Evolutionary conservation across 2,113 vertebrate genomes (phyloP), one percentile per base, ranked within the genome.

Genomic region (Rhinopithecus roxellana): DNA sequence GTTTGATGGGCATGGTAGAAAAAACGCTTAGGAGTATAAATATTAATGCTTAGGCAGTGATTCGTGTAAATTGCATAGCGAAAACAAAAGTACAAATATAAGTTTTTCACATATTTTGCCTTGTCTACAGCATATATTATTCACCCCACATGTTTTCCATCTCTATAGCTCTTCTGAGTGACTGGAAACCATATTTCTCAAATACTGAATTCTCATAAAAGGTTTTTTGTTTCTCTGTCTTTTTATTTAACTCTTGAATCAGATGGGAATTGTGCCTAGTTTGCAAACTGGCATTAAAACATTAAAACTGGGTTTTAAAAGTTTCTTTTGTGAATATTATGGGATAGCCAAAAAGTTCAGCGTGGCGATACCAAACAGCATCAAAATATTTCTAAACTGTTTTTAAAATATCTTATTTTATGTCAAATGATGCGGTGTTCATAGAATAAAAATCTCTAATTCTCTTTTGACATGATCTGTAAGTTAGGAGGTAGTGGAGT

Each of bases 31-130:
- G 11, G 35, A 89, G 25, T 89, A 97, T 98, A 98, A 97, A 98
- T 98, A 98, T 98, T 97, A 97, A 98, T 97, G 97, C 94, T 93
- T 89, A 95, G 84, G 92, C 93, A 84, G 94, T 97, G 97, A 97
- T 98, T 96, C 98, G 97, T 97, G 85, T 97, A 97, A 97, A 97
- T 88, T 92, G 81, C 43, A 80, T n/a, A 94, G 88, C 94, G 95
- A 96, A 97, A 98, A 98, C 98, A 97, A 98, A 98, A 97, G 98
- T 85, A 95, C 43, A 91, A 89, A 96, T 92, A 86, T 14, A 95
- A 85, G 82, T 94, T 97, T 97, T 95, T 90, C 97, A 86, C 72
- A 69, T 96, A 89, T 90, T 96, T 97, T 95, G 52, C 87, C 94
- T 95, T 94, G 95, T 95, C 84, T 88, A 61, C 14, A 6, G 61